phyloP scores from a whole-genome alignment of 2,797 vertebrate genomes.

The Valencia hispanica region DNA sequence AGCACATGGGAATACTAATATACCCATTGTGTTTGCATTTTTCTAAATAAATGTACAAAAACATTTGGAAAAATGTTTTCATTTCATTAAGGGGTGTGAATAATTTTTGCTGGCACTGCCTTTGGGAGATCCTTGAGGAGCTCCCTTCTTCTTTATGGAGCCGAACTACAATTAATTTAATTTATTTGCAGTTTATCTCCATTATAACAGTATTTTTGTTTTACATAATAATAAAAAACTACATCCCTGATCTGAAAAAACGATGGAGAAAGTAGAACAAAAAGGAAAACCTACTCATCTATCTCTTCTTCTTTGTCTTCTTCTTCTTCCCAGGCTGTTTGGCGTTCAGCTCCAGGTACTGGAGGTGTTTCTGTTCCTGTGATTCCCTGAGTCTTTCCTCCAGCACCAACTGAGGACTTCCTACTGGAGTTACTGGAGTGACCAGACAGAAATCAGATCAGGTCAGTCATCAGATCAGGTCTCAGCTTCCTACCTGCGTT shows the following conservation, averaged over 20 bases:
- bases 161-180: too few species aligned
- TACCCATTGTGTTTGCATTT: too few species aligned
- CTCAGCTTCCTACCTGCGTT: rapidly evolving
- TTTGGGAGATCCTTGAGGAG: too few species aligned
- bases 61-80: too few species aligned
- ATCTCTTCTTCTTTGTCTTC: conserved; percentile 5
- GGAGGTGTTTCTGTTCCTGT: background rate
- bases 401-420: conserved; percentile 17
- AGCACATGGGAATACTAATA: too few species aligned
- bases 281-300: conserved; percentile 45
- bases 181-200: too few species aligned
- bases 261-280: background rate
- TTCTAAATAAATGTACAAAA: too few species aligned
- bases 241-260: background rate
- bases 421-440: conserved; percentile 36
- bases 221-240: too few species aligned
- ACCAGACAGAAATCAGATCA: background rate
- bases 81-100: too few species aligned
- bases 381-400: conserved; percentile 11
- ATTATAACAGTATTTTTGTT: too few species aligned
- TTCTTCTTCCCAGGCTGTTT: conserved; percentile 16
- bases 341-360: background rate
- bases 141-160: too few species aligned
- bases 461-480: background rate
- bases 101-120: too few species aligned